Evolutionary conservation across 2,888 invertebrate genomes (phyloP).

Genomic region (Hemistola chrysoprasaria): DNA sequence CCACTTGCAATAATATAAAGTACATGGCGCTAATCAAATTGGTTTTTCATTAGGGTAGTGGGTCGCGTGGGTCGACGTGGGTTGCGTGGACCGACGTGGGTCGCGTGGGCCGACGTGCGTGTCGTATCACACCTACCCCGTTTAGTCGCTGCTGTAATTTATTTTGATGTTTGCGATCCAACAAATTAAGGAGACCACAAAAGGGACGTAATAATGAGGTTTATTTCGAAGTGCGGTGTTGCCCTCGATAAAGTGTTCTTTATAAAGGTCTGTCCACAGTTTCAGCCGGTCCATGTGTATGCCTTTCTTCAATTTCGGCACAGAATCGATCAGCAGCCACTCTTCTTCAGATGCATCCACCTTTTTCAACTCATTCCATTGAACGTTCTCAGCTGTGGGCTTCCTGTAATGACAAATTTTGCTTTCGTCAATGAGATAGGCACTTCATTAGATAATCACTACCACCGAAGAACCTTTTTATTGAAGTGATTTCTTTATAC

Average conservation of each 20-base stretch:
- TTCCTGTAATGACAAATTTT: constrained; percentile 39
- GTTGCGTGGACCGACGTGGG: constrained; percentile 21
- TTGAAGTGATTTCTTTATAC: too few relatives aligned
- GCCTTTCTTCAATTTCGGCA: constrained; percentile 34
- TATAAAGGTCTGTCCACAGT: constrained; percentile 59
- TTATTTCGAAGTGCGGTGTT: constrained; percentile 25
- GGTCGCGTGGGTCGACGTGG: constrained; percentile 10
- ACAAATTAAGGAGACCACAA: constrained; percentile 27
- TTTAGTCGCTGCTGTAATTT: constrained; percentile 24
- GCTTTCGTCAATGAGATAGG: neutral
- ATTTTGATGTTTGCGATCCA: constrained; percentile 25
- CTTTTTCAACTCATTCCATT: constrained; percentile 43
- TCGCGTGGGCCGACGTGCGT: constrained; percentile 20
- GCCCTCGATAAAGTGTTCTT: constrained; percentile 53
- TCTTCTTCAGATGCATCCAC: constrained; percentile 40
- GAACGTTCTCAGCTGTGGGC: constrained; percentile 40
- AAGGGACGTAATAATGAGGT: constrained; percentile 23
- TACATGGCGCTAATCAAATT: constrained; percentile 37
- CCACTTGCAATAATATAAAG: constrained; percentile 36
- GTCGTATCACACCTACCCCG: constrained; percentile 8
- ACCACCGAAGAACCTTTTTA: too few relatives aligned
- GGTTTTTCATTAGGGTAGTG: constrained; percentile 26
- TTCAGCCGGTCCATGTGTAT: constrained; percentile 48
- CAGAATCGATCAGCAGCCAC: constrained; percentile 48
- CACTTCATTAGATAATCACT: neutral